These are phyloP conservation scores for Anas georgica DNA, from an alignment of 2,797 vertebrate genomes.

Conservation along the genomic window DNA sequence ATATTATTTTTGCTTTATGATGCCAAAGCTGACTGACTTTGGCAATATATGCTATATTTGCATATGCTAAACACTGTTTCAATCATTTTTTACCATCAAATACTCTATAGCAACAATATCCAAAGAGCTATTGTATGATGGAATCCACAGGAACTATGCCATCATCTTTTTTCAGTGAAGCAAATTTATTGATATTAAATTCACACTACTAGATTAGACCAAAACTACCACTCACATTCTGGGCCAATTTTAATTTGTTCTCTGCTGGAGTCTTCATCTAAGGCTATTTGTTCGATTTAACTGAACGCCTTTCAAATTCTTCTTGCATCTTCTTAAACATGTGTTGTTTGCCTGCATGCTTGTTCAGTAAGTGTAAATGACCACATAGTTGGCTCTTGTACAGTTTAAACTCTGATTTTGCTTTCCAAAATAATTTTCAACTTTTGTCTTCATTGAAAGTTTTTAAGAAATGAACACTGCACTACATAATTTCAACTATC, in stretches of 20 bases:
- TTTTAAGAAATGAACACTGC: slow-evolving; percentile 11
- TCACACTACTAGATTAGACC: neutral
- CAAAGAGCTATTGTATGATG: neutral
- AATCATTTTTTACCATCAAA: neutral
- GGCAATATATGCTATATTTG: neutral
- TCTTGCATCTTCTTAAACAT: slow-evolving; percentile 32
- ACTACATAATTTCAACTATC: slow-evolving; percentile 12
- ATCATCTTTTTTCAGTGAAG: fast-evolving
- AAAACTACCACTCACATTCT: slow-evolving; percentile 11
- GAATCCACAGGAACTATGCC: neutral
- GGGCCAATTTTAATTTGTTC: slow-evolving; percentile 48
- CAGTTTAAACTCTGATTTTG: slow-evolving; percentile 10
- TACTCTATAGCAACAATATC: neutral
- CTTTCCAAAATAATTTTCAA: slow-evolving; percentile 32
- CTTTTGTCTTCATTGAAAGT: slow-evolving; percentile 29
- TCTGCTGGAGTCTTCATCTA: slow-evolving; percentile 64
- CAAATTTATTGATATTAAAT: neutral
- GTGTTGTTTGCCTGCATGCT: slow-evolving; percentile 23
- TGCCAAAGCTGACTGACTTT: neutral
- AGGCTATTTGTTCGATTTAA: slow-evolving; percentile 38
- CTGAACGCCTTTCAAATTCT: slow-evolving; percentile 56
- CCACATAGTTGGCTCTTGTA: slow-evolving; percentile 25
- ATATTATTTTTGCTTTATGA: neutral
- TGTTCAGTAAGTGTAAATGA: slow-evolving; percentile 30
- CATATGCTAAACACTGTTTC: neutral